phyloP scores from a whole-genome alignment of 1,140 invertebrate species.

The Diabrotica virgifera region DNA sequence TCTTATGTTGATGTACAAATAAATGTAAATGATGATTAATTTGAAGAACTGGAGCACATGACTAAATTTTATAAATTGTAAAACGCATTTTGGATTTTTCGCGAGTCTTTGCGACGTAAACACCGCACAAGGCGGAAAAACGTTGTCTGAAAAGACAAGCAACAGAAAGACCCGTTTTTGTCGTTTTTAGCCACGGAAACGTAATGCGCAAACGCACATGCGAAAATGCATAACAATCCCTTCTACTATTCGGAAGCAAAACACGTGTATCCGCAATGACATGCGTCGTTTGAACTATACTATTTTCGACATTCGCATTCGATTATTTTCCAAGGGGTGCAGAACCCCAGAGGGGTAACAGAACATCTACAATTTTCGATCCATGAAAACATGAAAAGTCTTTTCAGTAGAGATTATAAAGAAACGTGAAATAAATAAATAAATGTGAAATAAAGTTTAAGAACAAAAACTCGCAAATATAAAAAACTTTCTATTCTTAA shows the following conservation, averaged over 20 bases:
- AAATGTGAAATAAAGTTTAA: too few relatives aligned
- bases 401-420: too few relatives aligned
- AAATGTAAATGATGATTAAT: slow-evolving; percentile 28
- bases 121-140: slow-evolving; percentile 29
- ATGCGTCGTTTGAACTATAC: not conserved
- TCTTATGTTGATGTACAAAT: slow-evolving; percentile 16
- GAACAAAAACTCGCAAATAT: too few relatives aligned
- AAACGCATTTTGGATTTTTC: slow-evolving; percentile 24
- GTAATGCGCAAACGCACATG: not conserved
- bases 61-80: slow-evolving; percentile 26
- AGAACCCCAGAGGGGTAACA: too few relatives aligned
- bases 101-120: slow-evolving; percentile 19
- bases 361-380: too few relatives aligned
- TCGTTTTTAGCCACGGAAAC: not conserved
- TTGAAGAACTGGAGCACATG: slow-evolving; percentile 27
- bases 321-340: too few relatives aligned
- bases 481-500: too few relatives aligned
- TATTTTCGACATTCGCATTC: too few relatives aligned
- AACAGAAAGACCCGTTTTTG: not conserved
- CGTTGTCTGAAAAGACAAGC: slow-evolving; percentile 1
- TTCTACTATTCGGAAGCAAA: not conserved
- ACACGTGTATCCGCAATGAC: not conserved
- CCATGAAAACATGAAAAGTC: too few relatives aligned
- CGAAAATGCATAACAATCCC: not conserved
- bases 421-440: too few relatives aligned